These are phyloP conservation scores for Lasioglossum pauxillum DNA, from an alignment of 2,888 invertebrate species.

Conservation along the genomic window DNA sequence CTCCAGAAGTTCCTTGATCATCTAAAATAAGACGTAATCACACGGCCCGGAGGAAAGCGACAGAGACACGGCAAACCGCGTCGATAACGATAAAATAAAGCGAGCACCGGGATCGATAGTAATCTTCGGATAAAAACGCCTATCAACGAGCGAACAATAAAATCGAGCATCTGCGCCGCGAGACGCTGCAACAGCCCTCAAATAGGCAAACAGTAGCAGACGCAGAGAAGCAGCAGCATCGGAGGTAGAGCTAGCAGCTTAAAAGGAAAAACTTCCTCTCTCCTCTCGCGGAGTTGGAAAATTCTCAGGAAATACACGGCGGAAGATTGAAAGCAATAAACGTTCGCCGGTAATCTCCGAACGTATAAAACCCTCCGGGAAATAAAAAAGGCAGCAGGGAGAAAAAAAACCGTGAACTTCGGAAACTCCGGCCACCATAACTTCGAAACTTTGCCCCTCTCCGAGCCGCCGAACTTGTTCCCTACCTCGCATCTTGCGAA, in stretches of 20 bases:
- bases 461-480: not conserved
- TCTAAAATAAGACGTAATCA: too few relatives aligned
- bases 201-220: not conserved
- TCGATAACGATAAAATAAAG: not conserved
- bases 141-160: not conserved
- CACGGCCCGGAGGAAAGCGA: too few relatives aligned
- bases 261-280: slow-evolving; percentile 4
- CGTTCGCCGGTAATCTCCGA: slow-evolving; percentile 2
- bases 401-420: not conserved
- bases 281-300: not conserved
- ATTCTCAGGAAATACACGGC: not conserved
- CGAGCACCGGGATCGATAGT: not conserved
- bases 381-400: not conserved
- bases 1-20: too few relatives aligned
- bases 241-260: not conserved
- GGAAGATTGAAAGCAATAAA: slow-evolving; percentile 16
- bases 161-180: slow-evolving; percentile 1
- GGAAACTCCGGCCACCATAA: not conserved
- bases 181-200: not conserved
- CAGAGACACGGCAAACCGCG: too few relatives aligned
- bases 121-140: not conserved
- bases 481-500: not conserved
- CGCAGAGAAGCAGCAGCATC: not conserved
- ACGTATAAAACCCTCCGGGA: slow-evolving; percentile 8
- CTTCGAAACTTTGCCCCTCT: not conserved